Evolutionary conservation across 2,888 invertebrate species (phyloP), one percentile per base, ranked within the genome.

Genomic region (Phasia obesa): DNA sequence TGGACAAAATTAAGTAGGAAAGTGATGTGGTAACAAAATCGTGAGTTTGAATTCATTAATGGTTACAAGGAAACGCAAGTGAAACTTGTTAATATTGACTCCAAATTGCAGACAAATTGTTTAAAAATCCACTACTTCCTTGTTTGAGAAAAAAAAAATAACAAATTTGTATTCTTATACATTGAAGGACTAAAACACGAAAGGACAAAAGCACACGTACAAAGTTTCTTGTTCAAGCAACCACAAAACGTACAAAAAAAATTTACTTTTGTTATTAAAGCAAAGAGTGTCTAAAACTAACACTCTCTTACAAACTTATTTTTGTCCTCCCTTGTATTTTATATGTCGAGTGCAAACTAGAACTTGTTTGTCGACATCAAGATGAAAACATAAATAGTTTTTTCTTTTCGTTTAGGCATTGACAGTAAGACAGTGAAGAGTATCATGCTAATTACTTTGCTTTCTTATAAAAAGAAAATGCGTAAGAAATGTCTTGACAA

Each of bases 11-110:
- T n/a, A n/a, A n/a, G n/a, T n/a, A n/a, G n/a, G n/a, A n/a, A n/a
- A n/a, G 35, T 35, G 35, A 35, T 35, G 11, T 35, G 35, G 11
- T 35, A 35, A 35, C 11, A 35, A 35, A 35, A 15, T 62, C 47
- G 27, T 62, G 47, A 4, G 44, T 47, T 47, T 27, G 47, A 44
- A 47, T 62, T 47, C 27, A 62, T 62, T 62, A 62, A 25, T 25
- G 23, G 15, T 15, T 25, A 53, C 51, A 23, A 53, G 15, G 6
- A 3, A 35, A 31, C 9, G 31, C 31, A 31, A 31, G 1, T 7
- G 31, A 2, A 35, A 35, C 35, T 35, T 11, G 35, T 11, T 35
- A 3, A 11, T 11, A 42, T 42, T 42, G 4, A 42, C n/a, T 42
- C 13, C 38, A 42, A 42, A 42, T 15, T 4, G 13, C 13, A 42